These are phyloP conservation scores for Rhincodon typus DNA, from an alignment of 2,797 vertebrate species.

Conservation along the genomic window DNA sequence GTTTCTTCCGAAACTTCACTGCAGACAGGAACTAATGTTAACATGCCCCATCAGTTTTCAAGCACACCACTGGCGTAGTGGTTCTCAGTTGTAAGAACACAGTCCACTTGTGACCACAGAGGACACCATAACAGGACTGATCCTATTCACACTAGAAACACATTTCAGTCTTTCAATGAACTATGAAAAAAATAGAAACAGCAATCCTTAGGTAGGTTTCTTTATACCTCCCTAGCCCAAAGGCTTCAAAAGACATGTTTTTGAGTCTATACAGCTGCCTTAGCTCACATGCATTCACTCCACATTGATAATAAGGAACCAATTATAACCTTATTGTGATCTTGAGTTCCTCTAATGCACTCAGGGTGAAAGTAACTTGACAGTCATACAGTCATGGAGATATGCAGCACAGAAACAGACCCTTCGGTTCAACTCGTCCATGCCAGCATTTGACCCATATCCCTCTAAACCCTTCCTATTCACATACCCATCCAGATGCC, in stretches of 20 bases:
- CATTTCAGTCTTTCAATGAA: background rate
- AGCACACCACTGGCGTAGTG: background rate
- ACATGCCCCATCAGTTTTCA: background rate
- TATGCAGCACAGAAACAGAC: no score
- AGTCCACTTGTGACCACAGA: background rate
- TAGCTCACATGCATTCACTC: background rate
- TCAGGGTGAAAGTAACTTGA: background rate
- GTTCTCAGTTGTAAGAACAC: background rate
- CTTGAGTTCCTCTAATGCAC: background rate
- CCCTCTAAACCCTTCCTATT: no score
- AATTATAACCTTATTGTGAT: background rate
- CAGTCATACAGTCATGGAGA: no score
- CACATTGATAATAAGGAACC: background rate
- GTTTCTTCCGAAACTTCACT: background rate
- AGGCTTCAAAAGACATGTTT: background rate
- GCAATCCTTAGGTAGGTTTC: background rate
- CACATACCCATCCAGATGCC: no score
- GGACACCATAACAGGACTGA: background rate
- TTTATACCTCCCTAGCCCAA: background rate
- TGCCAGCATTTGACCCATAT: no score
- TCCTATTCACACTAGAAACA: no score
- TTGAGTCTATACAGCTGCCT: background rate
- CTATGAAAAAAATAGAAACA: background rate
- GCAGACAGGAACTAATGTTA: background rate
- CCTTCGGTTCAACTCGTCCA: no score